Evolutionary conservation across 2,797 vertebrate species (phyloP).

Genomic region (Mionectes olivaceus): DNA sequence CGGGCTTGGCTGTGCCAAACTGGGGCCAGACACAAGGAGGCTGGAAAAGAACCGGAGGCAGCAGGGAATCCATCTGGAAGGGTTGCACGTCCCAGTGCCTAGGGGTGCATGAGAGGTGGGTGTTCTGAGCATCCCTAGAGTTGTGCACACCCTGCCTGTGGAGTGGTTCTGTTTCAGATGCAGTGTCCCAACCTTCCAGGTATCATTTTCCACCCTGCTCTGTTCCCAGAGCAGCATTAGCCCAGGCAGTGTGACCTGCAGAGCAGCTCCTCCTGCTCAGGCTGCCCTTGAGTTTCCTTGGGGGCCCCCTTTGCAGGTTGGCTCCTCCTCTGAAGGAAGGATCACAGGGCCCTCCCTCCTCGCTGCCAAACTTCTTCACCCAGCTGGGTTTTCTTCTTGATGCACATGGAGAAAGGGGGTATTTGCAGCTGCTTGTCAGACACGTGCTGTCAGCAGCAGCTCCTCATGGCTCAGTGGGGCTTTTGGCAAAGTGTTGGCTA

Average conservation of each 20-base stretch:
- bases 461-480: not conserved
- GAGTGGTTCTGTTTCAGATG: not conserved
- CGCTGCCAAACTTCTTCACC: not conserved
- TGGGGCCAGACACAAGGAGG: rapidly evolving
- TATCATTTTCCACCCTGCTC: not conserved
- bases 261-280: rapidly evolving
- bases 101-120: no score
- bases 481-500: not conserved
- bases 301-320: rapidly evolving
- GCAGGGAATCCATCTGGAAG: not conserved
- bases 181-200: not conserved
- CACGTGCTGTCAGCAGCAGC: not conserved
- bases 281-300: not conserved
- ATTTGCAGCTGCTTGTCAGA: not conserved
- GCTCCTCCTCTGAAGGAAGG: not conserved
- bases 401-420: not conserved
- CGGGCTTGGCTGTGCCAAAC: not conserved
- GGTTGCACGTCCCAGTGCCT: rapidly evolving
- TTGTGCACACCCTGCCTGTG: not conserved
- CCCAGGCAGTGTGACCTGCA: not conserved
- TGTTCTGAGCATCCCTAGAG: not conserved
- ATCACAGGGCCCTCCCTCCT: not conserved
- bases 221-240: not conserved
- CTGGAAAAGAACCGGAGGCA: not conserved
- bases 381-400: not conserved